Conservation (phyloP, 1,140 invertebrate genomes). For the Drosophila simulans region DNA sequence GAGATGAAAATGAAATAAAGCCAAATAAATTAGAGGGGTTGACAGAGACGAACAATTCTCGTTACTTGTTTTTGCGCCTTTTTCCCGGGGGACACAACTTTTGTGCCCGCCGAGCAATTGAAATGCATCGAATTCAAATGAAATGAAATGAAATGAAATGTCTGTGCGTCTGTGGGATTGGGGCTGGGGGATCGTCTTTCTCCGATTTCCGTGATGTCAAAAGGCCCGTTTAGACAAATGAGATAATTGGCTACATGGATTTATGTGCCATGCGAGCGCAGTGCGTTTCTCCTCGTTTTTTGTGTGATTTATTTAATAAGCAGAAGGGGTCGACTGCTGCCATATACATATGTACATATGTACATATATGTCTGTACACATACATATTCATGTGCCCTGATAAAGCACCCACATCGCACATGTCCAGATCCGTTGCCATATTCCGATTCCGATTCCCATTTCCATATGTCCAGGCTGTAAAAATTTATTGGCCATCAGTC, state of each 20-base stretch:
- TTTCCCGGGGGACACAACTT: slow-evolving; percentile 16
- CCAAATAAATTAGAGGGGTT: slow-evolving; percentile 6
- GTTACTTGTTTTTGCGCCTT: slow-evolving; percentile 22
- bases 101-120: slow-evolving; percentile 55
- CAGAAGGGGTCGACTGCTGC: slow-evolving; percentile 6
- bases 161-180: no score
- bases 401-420: slow-evolving; percentile 24
- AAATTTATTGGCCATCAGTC: slow-evolving; percentile 82
- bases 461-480: slow-evolving; percentile 65
- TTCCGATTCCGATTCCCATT: slow-evolving; percentile 11
- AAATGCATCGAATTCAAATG: slow-evolving; percentile 39
- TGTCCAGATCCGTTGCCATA: not conserved
- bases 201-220: slow-evolving; percentile 69
- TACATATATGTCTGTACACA: slow-evolving; percentile 11
- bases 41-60: slow-evolving; percentile 27
- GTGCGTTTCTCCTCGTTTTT: not conserved
- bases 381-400: slow-evolving; percentile 24
- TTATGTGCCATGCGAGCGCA: slow-evolving; percentile 54
- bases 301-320: slow-evolving; percentile 78
- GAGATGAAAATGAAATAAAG: slow-evolving; percentile 7
- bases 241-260: slow-evolving; percentile 78
- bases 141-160: slow-evolving; percentile 66
- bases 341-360: not conserved
- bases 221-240: slow-evolving; percentile 74
- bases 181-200: slow-evolving; percentile 43